Evolutionary conservation across 2,797 vertebrate genomes (phyloP), one percentile per base, ranked within the genome.

Genomic region (Rachycentron canadum): DNA sequence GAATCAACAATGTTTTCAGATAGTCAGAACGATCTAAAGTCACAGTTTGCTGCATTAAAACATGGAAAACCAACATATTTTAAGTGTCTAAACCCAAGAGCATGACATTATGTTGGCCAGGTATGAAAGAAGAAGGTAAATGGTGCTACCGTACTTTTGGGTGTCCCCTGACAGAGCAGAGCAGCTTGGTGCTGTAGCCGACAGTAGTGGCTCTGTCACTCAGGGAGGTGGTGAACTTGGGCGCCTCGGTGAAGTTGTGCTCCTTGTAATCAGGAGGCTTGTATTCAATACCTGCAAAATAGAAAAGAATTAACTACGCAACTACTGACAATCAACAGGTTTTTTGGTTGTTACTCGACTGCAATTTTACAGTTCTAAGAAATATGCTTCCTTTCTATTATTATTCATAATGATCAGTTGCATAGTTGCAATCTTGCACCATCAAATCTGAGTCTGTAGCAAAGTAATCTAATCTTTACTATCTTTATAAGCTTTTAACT

Each of bases 101-200:
- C 34, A 40, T 3, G 36, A 17, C 25, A 1, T 45, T 30, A 19
- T 3, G 23, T 11, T 11, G 4, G 3, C 4, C 28, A 56, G 53
- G 19, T 21, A 38, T 2, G 32, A 34, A 6, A 38, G 13, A 7
- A 36, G 50, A 16, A 17, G 17, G n/a, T 21, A 55, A 19, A 41
- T 45, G 13, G 7, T 10, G n/a, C 8, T 30, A 28, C 19, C 6
- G 69, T 91, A 98, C 98, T 94, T 95, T 98, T 38, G 98, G 98
- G 30, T 57, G 92, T 55, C 97, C 98, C 45, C 98, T 94, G 65
- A 99, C 98, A 0, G 95, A 95, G 91, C 97, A 99, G 75, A 97
- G 96, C 70, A 99, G 95, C 89, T 97, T 99, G 7, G 97, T 97
- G 92, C 90, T 96, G 83, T 99, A 99, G 79, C 98, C 98, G 0